phyloP scores from a whole-genome alignment of 2,888 invertebrate genomes.

The Meteorus colon region DNA sequence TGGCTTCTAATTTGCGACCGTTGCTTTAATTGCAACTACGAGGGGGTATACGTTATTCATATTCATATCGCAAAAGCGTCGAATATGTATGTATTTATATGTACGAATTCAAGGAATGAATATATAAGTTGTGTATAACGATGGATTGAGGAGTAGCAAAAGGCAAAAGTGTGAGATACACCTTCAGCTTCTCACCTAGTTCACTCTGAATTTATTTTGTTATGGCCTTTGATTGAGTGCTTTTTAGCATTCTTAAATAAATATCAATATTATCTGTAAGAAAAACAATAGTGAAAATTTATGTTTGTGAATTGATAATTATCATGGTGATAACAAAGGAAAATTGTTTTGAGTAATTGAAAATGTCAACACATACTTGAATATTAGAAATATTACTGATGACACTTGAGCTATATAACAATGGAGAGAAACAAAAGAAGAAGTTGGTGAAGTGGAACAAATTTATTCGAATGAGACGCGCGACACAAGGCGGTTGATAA shows the following conservation, averaged over 20 bases:
- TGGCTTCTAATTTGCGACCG: conserved; percentile 60
- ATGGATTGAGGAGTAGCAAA: background rate
- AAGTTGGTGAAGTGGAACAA: conserved; percentile 21
- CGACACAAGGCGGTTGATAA: conserved; percentile 10
- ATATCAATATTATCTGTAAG: no score
- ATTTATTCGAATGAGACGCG: conserved; percentile 18
- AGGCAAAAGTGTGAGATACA: no score
- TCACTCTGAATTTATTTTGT: background rate
- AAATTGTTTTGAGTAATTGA: background rate
- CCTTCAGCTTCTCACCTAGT: no score
- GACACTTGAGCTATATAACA: background rate
- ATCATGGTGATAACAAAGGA: background rate
- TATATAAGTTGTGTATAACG: background rate
- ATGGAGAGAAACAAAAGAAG: conserved; percentile 7
- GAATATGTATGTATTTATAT: conserved; percentile 16
- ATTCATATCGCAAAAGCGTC: conserved; percentile 14
- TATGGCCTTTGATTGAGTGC: background rate
- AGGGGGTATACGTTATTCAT: conserved; percentile 40
- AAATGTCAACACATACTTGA: background rate
- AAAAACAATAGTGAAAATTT: no score
- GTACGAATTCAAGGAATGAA: conserved; percentile 1
- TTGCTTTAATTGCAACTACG: conserved; percentile 54
- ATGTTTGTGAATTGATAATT: no score
- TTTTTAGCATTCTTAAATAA: background rate
- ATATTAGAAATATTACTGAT: background rate